Evolutionary conservation across 1,140 invertebrate species (phyloP), one percentile per base, ranked within the genome.

Genomic region (Gonatopus flavifemur): DNA sequence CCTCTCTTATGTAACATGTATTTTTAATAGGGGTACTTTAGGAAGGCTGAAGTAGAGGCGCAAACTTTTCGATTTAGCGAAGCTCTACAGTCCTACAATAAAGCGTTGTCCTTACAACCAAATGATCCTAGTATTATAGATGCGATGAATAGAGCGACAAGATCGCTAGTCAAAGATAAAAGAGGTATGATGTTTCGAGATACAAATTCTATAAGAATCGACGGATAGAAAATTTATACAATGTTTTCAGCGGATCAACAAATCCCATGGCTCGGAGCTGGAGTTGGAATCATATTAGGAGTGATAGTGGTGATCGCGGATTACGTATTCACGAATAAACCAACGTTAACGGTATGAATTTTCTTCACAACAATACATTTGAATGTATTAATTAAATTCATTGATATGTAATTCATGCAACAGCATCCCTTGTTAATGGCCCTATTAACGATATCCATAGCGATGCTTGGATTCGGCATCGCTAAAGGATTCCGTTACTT

Each of bases 11-110:
- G 1, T 30, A 39, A 2, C 7, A n/a, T 25, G 18, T 40, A 50
- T 53, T 59, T 54, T 62, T 81, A 78, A 33, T 64, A 90, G 88
- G 89, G 89, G 13, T 90, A 89, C 74, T 91, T 86, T 74, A 80
- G 89, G 42, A 86, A 88, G 70, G 90, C 84, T 31, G 89, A 92
- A 78, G 85, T 91, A 9, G 86, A 90, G 74, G 84, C 82, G 62
- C 83, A 85, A 13, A 86, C 86, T 56, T 83, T 81, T 37, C 79
- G 86, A 44, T 88, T 84, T 68, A 76, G 77, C 54, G 84, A 88
- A 69, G 89, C 90, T 12, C 74, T 88, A 47, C 76, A 86, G 43
- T 89, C 88, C 33, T 91, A 90, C 59, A 81, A 81, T 55, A 79
- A 82, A 67, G 87, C 87, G 30, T 72, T 88, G 42, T 80, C 81